Conservation (phyloP, 2,113 vertebrate species). For the Aegotheles bennettii region DNA sequence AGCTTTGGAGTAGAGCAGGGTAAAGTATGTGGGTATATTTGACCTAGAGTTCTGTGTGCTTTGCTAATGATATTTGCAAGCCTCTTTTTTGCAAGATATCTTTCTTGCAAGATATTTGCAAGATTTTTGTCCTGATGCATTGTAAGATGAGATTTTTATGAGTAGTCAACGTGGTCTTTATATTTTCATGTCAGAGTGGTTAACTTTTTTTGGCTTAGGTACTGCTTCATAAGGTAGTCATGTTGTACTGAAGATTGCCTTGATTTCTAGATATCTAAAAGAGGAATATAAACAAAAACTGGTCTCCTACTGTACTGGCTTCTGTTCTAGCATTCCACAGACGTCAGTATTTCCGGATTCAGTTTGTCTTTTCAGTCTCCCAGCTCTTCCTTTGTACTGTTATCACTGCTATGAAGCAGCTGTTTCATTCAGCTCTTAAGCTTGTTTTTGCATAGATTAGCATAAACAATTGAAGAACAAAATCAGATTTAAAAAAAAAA, state of each 20-base stretch:
- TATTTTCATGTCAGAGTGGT: background rate
- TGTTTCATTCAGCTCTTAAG: background rate
- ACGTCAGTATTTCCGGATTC: background rate
- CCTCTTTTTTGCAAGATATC: too few species aligned
- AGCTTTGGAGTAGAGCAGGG: background rate
- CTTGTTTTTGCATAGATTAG: slow-evolving; percentile 38
- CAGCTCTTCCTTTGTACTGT: background rate
- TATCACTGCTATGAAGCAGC: background rate
- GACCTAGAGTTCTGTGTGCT: background rate
- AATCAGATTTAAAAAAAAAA: background rate
- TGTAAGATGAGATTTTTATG: background rate
- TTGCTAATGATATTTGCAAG: background rate
- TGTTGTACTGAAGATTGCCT: background rate
- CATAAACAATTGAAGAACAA: slow-evolving; percentile 25
- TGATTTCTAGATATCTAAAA: background rate
- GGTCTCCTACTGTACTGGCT: background rate
- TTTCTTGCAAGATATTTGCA: too few species aligned
- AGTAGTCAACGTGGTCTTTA: accelerated
- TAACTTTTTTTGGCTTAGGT: background rate
- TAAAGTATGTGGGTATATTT: background rate
- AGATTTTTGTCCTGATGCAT: background rate
- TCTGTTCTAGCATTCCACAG: background rate
- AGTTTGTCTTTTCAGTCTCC: slow-evolving; percentile 12
- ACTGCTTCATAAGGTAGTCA: background rate
- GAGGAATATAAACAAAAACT: background rate